phyloP scores from a whole-genome alignment of 2,888 invertebrate species.

The Calliphora vomitoria region DNA sequence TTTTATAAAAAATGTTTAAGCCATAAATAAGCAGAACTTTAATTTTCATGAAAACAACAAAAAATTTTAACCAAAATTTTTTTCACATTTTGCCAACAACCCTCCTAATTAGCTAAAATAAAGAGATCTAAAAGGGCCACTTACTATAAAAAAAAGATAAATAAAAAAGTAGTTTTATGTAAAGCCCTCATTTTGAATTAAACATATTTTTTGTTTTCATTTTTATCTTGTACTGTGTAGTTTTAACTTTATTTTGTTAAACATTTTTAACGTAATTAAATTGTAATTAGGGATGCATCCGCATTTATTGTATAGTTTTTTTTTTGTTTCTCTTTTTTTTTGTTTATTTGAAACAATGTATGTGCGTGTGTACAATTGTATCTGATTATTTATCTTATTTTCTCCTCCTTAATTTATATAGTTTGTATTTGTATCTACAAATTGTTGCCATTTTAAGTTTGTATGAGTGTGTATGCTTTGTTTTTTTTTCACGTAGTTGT shows the following conservation, averaged over 20 bases:
- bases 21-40: too few relatives aligned
- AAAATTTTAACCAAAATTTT: neutral
- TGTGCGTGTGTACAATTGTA: conserved; percentile 29
- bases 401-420: conserved; percentile 52
- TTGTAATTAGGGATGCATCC: conserved; percentile 85
- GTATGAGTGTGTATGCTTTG: neutral
- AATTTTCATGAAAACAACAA: neutral
- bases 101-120: neutral
- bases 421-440: conserved; percentile 1
- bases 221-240: neutral
- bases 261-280: conserved; percentile 82
- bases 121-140: neutral
- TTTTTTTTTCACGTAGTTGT: too few relatives aligned
- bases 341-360: neutral
- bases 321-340: neutral
- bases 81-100: neutral
- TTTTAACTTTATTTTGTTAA: conserved; percentile 35
- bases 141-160: too few relatives aligned
- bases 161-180: neutral
- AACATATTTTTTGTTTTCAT: neutral
- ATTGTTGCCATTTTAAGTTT: conserved; percentile 20
- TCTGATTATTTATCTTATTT: conserved; percentile 53
- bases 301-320: conserved; percentile 59
- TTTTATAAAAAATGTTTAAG: too few relatives aligned
- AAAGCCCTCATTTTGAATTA: neutral